Percentiles rank a stretch among this genome's conserved stretches.
phyloP scores from a whole-genome alignment of 1,140 invertebrate genomes.

The Hypsibius dujardini region DNA sequence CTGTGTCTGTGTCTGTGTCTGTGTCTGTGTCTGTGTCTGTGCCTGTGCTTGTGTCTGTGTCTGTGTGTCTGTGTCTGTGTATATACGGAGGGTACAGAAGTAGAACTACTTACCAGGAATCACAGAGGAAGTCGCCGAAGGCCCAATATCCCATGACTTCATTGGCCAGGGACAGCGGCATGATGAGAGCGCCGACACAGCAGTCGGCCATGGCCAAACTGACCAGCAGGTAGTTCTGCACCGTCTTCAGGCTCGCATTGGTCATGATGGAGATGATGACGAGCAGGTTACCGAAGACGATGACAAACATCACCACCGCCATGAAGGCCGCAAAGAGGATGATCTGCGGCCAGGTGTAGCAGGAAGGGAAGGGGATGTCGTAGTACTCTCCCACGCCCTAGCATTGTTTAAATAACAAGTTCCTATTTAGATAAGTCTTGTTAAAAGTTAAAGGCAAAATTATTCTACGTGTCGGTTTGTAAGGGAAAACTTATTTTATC shows the following conservation, averaged over 20 bases:
- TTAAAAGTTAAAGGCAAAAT: too few relatives aligned
- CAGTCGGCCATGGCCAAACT: slow-evolving; percentile 88
- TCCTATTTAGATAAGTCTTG: too few relatives aligned
- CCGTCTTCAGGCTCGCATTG: slow-evolving; percentile 80
- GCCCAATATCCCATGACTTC: slow-evolving; percentile 95
- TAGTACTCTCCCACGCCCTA: not conserved
- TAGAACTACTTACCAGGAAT: not conserved
- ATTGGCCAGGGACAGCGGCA: slow-evolving; percentile 90
- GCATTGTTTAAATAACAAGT: too few relatives aligned
- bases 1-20: not conserved
- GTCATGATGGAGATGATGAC: slow-evolving; percentile 91
- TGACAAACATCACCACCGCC: slow-evolving; percentile 79
- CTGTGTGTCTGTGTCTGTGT: too few relatives aligned
- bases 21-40: too few relatives aligned
- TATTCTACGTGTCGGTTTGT: too few relatives aligned
- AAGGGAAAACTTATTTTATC: too few relatives aligned
- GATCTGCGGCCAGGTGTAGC: slow-evolving; percentile 65
- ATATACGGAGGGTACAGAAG: too few relatives aligned
- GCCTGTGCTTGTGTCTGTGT: too few relatives aligned
- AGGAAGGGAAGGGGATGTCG: slow-evolving; percentile 52
- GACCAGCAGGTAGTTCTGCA: slow-evolving; percentile 95
- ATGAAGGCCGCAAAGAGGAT: slow-evolving; percentile 71
- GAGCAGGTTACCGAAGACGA: slow-evolving; percentile 92
- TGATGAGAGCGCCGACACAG: slow-evolving; percentile 77
- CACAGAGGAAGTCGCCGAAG: slow-evolving; percentile 68